A percentile compares a stretch with the other conserved stretches of the same genome.
These are phyloP conservation scores for Galleria mellonella DNA, from an alignment of 1,140 invertebrate genomes.

Conservation along the genomic window DNA sequence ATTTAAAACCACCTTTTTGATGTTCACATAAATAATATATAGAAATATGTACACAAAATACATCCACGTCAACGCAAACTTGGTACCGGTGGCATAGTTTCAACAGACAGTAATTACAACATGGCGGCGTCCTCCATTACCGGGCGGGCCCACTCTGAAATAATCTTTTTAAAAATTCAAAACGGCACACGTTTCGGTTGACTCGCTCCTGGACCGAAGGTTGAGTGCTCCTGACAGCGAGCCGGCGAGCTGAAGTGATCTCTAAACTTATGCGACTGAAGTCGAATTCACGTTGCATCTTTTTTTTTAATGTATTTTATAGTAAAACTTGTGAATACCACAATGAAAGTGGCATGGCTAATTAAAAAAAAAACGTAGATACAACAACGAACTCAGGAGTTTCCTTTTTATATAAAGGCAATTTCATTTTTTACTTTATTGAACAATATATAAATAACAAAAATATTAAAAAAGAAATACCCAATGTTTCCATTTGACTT, in stretches of 20 bases:
- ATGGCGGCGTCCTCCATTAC: conserved; percentile 33
- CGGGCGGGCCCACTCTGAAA: conserved; percentile 30
- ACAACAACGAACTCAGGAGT: no score
- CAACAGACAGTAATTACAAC: conserved; percentile 24
- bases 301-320: conserved; percentile 2
- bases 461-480: no score
- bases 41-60: no score
- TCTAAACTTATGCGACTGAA: conserved; percentile 4
- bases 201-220: conserved; percentile 16
- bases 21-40: no score
- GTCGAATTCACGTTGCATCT: conserved; percentile 5
- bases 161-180: conserved; percentile 58
- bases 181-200: conserved; percentile 31
- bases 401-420: no score
- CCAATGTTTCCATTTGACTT: no score
- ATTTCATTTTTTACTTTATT: no score
- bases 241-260: not conserved
- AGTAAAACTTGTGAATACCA: conserved; percentile 4
- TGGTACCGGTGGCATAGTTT: conserved; percentile 18
- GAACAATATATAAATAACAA: no score
- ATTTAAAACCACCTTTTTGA: no score
- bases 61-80: not conserved
- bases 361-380: conserved; percentile 6
- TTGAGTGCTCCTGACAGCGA: conserved; percentile 20
- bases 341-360: conserved; percentile 13